A percentile compares a stretch with the other conserved stretches of the same genome.
These are phyloP conservation scores for Trididemnum nubilum DNA, from an alignment of 23 tunicate species.

Conservation along the genomic window DNA sequence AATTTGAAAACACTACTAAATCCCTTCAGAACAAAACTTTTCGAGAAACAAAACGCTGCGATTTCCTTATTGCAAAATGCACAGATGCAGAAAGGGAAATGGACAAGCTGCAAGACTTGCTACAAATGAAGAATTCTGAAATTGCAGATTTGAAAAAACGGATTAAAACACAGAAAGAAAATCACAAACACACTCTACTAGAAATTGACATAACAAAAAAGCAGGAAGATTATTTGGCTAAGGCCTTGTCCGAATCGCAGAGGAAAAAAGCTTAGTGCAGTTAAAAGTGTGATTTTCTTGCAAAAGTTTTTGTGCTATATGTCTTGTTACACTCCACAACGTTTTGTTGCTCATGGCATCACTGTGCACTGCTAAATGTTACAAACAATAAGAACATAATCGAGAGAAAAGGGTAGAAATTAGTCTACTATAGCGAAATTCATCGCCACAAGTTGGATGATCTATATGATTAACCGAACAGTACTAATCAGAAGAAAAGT, in stretches of 20 bases:
- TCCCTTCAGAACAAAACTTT: conserved; percentile 44
- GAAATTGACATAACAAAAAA: conserved; percentile 81
- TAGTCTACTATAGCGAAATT: too few species aligned
- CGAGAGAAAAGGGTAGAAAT: too few species aligned
- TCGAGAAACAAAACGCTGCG: conserved; percentile 71
- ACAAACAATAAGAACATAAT: too few species aligned
- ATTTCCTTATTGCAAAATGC: conserved; percentile 60
- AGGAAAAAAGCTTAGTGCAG: conserved; percentile 15
- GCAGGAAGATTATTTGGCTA: conserved; percentile 75
- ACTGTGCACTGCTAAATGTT: too few species aligned
- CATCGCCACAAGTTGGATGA: too few species aligned
- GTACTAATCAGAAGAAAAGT: too few species aligned
- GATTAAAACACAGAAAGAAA: conserved; percentile 52
- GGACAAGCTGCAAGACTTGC: conserved; percentile 30
- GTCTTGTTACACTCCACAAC: too few species aligned
- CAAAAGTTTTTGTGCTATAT: too few species aligned
- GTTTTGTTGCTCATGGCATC: too few species aligned
- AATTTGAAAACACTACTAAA: conserved; percentile 43
- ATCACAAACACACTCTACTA: conserved; percentile 54
- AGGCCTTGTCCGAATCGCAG: conserved; percentile 52
- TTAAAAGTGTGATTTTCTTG: too few species aligned
- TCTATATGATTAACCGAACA: too few species aligned
- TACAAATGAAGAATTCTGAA: conserved; percentile 62
- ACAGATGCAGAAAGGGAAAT: conserved; percentile 45
- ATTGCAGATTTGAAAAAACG: conserved; percentile 60